phyloP scores from a whole-genome alignment of 1,140 invertebrate genomes.

The Aphaenogaster floridana region DNA sequence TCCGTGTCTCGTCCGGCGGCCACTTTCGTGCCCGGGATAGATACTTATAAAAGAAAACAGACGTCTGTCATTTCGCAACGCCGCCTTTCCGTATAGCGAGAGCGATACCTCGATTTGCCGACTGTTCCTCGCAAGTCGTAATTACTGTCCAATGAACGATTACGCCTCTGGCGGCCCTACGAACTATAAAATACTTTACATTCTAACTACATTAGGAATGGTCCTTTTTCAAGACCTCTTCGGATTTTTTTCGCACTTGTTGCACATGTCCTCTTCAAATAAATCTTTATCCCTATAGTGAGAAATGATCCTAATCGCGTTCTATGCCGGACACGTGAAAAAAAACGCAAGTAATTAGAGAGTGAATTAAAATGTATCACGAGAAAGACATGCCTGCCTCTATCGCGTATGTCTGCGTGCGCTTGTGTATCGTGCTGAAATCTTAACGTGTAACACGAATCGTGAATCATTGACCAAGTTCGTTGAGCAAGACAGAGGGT shows the following conservation, averaged over 20 bases:
- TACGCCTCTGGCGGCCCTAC: constrained; percentile 34
- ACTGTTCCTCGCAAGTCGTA: constrained; percentile 63
- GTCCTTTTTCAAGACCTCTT: background rate
- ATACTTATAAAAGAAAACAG: constrained; percentile 64
- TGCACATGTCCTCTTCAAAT: background rate
- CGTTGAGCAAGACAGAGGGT: constrained; percentile 67
- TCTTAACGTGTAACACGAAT: constrained; percentile 73
- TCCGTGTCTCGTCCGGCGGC: constrained; percentile 58
- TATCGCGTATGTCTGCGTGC: background rate
- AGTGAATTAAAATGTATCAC: constrained; percentile 64
- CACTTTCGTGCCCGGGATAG: constrained; percentile 60
- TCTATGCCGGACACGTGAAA: constrained; percentile 21
- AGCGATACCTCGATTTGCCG: constrained; percentile 32
- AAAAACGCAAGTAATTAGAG: constrained; percentile 64
- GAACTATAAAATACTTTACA: constrained; percentile 42
- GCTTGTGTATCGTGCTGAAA: constrained; percentile 51
- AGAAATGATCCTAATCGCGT: background rate
- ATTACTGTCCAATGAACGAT: constrained; percentile 62
- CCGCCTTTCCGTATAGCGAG: constrained; percentile 46
- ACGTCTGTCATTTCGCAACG: constrained; percentile 73
- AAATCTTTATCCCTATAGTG: background rate
- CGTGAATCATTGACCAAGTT: constrained; percentile 76
- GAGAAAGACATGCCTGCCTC: constrained; percentile 26
- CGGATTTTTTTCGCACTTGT: background rate
- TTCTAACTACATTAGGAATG: constrained; percentile 34